phyloP scores from a whole-genome alignment of 2,113 vertebrate species.

The Varanus salvator region DNA sequence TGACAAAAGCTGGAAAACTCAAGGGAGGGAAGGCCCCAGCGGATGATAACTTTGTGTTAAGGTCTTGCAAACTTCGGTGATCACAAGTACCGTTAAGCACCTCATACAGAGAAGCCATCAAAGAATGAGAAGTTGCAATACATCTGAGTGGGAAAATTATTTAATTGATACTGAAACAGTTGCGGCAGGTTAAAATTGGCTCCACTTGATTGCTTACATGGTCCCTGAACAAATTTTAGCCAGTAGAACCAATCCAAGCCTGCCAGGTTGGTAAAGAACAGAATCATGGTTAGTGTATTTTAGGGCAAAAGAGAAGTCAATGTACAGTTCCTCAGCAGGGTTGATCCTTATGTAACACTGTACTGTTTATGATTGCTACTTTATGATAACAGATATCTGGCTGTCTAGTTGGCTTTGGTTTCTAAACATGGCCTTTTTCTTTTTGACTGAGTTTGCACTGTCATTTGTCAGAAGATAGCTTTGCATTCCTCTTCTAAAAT shows the following conservation, averaged over 20 bases:
- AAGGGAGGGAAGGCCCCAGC: no score
- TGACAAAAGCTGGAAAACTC: no score
- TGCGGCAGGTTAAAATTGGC: background rate
- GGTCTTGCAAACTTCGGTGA: no score
- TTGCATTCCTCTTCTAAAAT: slow-evolving; percentile 11
- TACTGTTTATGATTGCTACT: background rate
- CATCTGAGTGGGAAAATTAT: background rate
- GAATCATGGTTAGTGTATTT: slow-evolving; percentile 13
- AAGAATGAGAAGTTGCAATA: background rate
- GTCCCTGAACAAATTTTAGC: slow-evolving; percentile 1
- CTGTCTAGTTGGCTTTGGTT: background rate
- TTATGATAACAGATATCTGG: background rate
- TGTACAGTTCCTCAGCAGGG: slow-evolving; percentile 30
- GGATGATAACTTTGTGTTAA: no score
- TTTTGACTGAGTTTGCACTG: background rate
- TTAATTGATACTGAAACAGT: slow-evolving; percentile 6
- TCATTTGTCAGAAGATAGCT: slow-evolving; percentile 20
- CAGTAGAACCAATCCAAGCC: slow-evolving; percentile 1
- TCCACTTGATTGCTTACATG: background rate
- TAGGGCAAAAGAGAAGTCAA: slow-evolving; percentile 39
- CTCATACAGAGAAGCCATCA: no score
- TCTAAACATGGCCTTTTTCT: background rate
- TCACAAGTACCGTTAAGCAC: no score
- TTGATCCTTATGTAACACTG: slow-evolving; percentile 39
- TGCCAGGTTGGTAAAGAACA: background rate